Evolutionary conservation across 2,797 vertebrate species (phyloP), one percentile per base, ranked within the genome.

Genomic region (Leptodactylus fallax): DNA sequence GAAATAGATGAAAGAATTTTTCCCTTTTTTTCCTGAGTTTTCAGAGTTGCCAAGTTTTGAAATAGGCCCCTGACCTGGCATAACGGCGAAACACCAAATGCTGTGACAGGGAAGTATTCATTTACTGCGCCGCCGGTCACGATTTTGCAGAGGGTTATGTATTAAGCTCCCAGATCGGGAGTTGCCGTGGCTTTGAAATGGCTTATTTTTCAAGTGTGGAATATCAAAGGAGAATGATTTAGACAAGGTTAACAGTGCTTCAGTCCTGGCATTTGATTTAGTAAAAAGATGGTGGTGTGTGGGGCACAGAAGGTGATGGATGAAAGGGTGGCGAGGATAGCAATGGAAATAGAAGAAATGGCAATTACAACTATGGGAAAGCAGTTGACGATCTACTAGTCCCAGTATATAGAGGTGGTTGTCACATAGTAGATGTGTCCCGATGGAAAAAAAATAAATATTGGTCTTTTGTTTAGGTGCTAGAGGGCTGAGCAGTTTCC

Each of bases 41-140:
- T 72, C 67, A 60, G 81, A 81, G 81, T 76, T 83, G 60, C 58
- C 81, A 69, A 63, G 23, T 67, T 71, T 13, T 83, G 80, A 83
- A 23, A 56, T 87, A 61, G 80, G 47, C 49, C 86, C 81, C 60
- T 79, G 63, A 88, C 87, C 87, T 78, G 74, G 77, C 74, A 63
- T 55, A 61, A 71, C 55, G 14, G 23, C 14, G 51, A 17, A 36
- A 56, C 36, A n/a, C 53, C 58, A 58, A 45, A 13, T n/a, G n/a
- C 45, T 72, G 69, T 77, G 86, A 77, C 86, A 76, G 56, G 86
- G 60, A 82, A 76, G 25, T 78, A n/a, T 82, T 87, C 81, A 45
- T 87, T 82, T 63, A 74, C 71, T 49, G 25, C 19, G 69, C 69
- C 58, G 12, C n/a, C 19, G 49, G 71, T 56, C 72, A 47, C 71